phyloP scores from a whole-genome alignment of 2,888 invertebrate genomes.

The Pomacea canaliculata region DNA sequence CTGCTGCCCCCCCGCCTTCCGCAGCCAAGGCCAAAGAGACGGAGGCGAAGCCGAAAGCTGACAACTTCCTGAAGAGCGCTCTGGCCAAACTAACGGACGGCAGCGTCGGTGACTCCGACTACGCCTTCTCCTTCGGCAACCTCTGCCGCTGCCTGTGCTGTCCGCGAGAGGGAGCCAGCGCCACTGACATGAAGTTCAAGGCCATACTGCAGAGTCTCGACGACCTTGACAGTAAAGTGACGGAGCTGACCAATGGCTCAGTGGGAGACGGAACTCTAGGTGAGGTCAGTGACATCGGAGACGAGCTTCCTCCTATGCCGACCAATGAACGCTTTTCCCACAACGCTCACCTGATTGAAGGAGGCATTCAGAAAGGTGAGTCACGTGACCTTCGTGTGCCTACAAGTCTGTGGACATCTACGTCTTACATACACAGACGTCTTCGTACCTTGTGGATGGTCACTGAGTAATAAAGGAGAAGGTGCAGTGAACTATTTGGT shows the following conservation, averaged over 20 bases:
- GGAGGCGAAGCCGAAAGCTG: background rate
- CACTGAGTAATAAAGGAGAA: too few species aligned
- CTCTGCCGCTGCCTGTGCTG: conserved; percentile 56
- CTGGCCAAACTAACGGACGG: conserved; percentile 28
- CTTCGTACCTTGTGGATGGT: too few species aligned
- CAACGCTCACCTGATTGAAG: conserved; percentile 17
- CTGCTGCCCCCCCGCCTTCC: conserved; percentile 7
- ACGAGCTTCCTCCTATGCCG: background rate
- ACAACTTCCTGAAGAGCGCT: conserved; percentile 29
- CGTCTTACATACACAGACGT: too few species aligned
- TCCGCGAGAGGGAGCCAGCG: conserved; percentile 34
- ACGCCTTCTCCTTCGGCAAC: conserved; percentile 56
- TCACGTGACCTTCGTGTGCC: too few species aligned
- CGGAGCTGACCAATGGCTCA: conserved; percentile 29
- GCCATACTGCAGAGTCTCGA: conserved; percentile 48
- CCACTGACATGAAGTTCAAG: conserved; percentile 43
- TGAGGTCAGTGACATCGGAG: conserved; percentile 15
- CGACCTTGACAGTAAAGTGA: conserved; percentile 43
- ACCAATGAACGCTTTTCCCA: conserved; percentile 12
- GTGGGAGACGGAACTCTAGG: conserved; percentile 21
- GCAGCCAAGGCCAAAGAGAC: conserved; percentile 12
- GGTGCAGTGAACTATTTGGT: too few species aligned
- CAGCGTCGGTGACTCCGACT: conserved; percentile 39
- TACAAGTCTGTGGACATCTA: too few species aligned
- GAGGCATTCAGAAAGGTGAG: conserved; percentile 8